A percentile compares a stretch with the other conserved stretches of the same genome.
These are phyloP conservation scores for Petrolisthes manimaculis DNA, from an alignment of 2,888 invertebrate species.

Conservation along the genomic window DNA sequence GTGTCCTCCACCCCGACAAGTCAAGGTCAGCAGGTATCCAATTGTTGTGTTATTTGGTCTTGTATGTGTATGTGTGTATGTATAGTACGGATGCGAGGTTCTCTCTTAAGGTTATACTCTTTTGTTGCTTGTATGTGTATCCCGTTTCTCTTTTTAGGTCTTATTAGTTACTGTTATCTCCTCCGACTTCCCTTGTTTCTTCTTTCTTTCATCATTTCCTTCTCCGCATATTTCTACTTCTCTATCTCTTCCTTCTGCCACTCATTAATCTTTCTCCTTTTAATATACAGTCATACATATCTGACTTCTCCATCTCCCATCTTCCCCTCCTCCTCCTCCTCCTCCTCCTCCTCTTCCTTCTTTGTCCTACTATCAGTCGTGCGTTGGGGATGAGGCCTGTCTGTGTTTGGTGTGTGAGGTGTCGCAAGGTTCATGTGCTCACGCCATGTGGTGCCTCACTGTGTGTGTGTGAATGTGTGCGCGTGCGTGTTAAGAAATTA, in stretches of 20 bases:
- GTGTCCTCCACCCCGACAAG: too few relatives aligned
- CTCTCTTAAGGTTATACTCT: too few relatives aligned
- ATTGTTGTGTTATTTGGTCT: too few relatives aligned
- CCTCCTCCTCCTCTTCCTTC: background rate
- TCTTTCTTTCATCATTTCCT: background rate
- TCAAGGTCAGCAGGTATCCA: too few relatives aligned
- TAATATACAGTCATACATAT: background rate
- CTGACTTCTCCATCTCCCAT: background rate
- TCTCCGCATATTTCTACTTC: background rate
- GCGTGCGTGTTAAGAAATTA: too few relatives aligned
- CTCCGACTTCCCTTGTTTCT: background rate
- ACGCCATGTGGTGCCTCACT: too few relatives aligned
- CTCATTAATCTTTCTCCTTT: background rate
- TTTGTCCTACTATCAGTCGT: background rate
- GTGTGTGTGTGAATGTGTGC: too few relatives aligned
- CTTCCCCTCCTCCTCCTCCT: background rate
- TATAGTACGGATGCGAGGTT: too few relatives aligned
- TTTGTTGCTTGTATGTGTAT: background rate
- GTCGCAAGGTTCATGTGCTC: too few relatives aligned
- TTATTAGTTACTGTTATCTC: background rate
- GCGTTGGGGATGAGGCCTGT: too few relatives aligned
- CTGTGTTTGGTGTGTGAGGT: too few relatives aligned
- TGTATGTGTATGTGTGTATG: too few relatives aligned
- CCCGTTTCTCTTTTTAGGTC: background rate
- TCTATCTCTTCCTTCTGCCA: background rate